Evolutionary conservation across 2,888 invertebrate genomes (phyloP).

Genomic region (Hyles lineata): DNA sequence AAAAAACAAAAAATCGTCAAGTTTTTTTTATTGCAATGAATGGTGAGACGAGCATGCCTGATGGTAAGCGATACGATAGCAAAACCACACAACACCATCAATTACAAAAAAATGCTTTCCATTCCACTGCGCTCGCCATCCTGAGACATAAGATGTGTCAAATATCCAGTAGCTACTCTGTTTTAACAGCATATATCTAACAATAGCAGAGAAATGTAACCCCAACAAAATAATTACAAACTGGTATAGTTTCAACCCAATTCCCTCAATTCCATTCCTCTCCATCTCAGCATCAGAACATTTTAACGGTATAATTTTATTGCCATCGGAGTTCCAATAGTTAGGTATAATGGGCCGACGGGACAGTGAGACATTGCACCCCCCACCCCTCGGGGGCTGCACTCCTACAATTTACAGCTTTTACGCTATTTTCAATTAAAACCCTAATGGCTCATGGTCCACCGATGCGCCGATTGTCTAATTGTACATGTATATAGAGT

Average conservation of each 20-base stretch:
- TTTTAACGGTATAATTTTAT: conserved; percentile 31
- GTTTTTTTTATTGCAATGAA: no score
- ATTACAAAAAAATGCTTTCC: no score
- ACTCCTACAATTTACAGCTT: conserved; percentile 86
- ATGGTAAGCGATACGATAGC: no score
- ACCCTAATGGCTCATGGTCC: conserved; percentile 86
- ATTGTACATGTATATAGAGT: conserved; percentile 63
- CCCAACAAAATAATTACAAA: no score
- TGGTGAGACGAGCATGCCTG: no score
- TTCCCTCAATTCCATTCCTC: conserved; percentile 37
- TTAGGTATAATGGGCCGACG: conserved; percentile 33
- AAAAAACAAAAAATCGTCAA: no score
- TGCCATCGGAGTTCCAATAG: conserved; percentile 36
- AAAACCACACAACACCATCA: no score
- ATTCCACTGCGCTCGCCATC: no score
- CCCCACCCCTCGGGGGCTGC: conserved; percentile 55
- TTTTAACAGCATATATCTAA: no score
- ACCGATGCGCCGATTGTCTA: conserved; percentile 83
- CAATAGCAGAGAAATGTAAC: no score
- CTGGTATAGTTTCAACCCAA: background rate
- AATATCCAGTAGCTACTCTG: no score
- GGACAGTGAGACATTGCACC: conserved; percentile 37
- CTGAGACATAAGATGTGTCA: no score
- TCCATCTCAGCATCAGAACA: conserved; percentile 30
- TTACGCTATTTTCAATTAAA: conserved; percentile 89